Base-by-base conservation (phyloP, 2,113 vertebrate genomes). In the Hemiprocne comata region DNA sequence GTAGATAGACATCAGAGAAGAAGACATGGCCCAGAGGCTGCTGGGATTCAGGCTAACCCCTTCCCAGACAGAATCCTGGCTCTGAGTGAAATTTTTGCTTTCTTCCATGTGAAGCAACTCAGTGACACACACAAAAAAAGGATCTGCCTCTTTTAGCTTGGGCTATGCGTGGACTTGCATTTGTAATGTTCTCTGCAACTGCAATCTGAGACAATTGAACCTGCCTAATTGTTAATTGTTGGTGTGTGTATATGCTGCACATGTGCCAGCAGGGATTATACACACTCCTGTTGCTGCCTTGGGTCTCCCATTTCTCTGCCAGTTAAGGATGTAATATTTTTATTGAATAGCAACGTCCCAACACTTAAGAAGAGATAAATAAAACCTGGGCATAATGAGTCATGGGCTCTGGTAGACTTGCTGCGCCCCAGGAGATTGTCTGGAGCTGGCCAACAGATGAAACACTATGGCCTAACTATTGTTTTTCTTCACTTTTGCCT, bases 121-220 rank as follows among this genome's bases (percentile, higher is more conserved):
- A 16, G n/a, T 60, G 86, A 84, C 72, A 92, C 72, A 74, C 33
- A 86, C 12, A 53, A 53, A 42, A 66, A 62, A 23, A 2, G 26
- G 34, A 77, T 51, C 70, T 3, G 13, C 62, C 66, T 46, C 67
- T 44, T 74, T 42, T 7, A 73, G 65, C 34, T 67, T 3, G 8
- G 80, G 83, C 44, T 79, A 17, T 91, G 89, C 65, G 71, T 36
- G 77, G 73, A 94, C 70, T 88, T 97, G 87, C 34, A 55, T 73
- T 57, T 87, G 46, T 84, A 86, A 94, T 0, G 0, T 26, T 64
- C 57, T 89, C 81, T 94, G 85, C 67, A 81, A 36, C 33, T 62
- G 65, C 9, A 50, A 29, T 79, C 34, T 36, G 76, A 95, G 90
- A 90, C 93, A 93, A 66, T 1, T 53, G 76, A 94, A 88, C 62